These are phyloP conservation scores for Hippolais icterina DNA, from an alignment of 2,113 vertebrate genomes.

Conservation along the genomic window DNA sequence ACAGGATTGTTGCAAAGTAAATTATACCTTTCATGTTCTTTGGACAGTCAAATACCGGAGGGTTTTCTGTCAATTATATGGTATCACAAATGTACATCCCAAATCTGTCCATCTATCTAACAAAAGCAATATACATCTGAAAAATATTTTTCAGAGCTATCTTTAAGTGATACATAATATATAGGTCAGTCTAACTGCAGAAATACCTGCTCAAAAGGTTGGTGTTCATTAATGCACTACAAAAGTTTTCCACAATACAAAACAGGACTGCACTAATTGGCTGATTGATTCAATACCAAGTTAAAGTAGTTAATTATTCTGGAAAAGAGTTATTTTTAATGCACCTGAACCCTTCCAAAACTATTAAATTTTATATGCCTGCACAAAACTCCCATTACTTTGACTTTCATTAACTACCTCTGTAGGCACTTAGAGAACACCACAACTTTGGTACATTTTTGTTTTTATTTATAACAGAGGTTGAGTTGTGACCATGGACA, in stretches of 20 bases:
- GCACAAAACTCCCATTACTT: neutral
- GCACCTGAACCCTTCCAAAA: slow-evolving; percentile 16
- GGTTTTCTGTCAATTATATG: slow-evolving; percentile 28
- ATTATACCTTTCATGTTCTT: slow-evolving; percentile 35
- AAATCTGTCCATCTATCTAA: slow-evolving; percentile 50
- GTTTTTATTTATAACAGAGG: neutral
- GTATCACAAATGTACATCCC: slow-evolving; percentile 16
- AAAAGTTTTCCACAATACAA: slow-evolving; percentile 7
- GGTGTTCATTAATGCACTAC: neutral
- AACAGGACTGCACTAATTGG: neutral
- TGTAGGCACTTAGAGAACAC: neutral
- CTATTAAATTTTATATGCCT: slow-evolving; percentile 41
- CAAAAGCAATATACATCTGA: slow-evolving; percentile 2
- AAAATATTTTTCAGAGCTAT: neutral
- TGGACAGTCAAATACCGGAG: slow-evolving; percentile 30
- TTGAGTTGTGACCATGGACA: neutral
- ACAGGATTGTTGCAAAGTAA: neutral
- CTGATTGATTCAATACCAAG: slow-evolving; percentile 18
- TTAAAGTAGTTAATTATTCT: slow-evolving; percentile 33
- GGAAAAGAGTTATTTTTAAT: slow-evolving; percentile 14
- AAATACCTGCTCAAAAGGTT: neutral
- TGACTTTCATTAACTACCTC: slow-evolving; percentile 11
- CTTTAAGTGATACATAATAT: neutral
- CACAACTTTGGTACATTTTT: neutral
- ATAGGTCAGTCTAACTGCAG: neutral